Evolutionary conservation across 2,113 vertebrate species (phyloP).

Genomic region (Elgaria multicarinata): DNA sequence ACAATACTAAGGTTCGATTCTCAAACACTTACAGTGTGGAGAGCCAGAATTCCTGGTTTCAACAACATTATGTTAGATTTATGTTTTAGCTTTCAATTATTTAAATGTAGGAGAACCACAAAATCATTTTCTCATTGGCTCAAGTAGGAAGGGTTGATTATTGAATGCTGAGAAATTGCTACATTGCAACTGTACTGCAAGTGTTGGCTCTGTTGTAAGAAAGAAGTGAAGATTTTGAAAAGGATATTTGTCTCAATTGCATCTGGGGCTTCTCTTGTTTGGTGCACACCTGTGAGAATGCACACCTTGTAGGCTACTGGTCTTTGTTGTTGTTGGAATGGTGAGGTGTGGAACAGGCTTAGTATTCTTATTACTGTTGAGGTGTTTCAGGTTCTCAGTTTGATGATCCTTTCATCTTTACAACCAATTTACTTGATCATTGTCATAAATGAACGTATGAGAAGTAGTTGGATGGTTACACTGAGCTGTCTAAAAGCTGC

Average conservation of each 20-base stretch:
- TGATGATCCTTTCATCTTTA: neutral
- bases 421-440: neutral
- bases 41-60: neutral
- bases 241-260: neutral
- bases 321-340: neutral
- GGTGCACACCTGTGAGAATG: neutral
- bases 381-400: neutral
- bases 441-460: neutral
- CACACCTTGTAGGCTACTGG: neutral
- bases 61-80: neutral
- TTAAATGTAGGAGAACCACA: neutral
- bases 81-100: neutral
- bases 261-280: neutral
- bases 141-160: neutral
- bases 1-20: rapidly evolving
- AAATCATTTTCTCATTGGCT: neutral
- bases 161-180: neutral
- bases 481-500: conserved; percentile 3
- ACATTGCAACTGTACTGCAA: neutral
- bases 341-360: neutral
- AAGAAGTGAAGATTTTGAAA: neutral
- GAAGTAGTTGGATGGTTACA: neutral
- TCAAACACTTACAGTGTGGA: neutral
- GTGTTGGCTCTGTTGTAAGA: neutral
- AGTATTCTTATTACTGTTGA: neutral